A percentile compares a stretch with the other conserved stretches of the same genome.
Conservation (phyloP, 2,888 invertebrate species). For the Heliothis peltigera region DNA sequence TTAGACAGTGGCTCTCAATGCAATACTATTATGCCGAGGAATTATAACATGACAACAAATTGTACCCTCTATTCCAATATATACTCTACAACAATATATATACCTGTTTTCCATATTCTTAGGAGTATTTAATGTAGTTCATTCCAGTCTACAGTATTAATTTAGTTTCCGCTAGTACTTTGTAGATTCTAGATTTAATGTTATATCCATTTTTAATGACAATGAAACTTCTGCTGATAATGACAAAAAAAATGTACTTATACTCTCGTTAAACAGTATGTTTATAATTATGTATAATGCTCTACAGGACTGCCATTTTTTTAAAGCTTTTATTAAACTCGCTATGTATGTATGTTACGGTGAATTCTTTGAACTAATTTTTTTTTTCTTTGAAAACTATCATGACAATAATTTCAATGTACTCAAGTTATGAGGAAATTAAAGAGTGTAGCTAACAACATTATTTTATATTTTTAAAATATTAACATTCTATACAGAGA, state of each 20-base stretch:
- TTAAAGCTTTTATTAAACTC: no score
- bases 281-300: neutral
- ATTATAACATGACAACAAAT: conserved; percentile 30
- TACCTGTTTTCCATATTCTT: conserved; percentile 2
- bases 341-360: no score
- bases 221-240: no score
- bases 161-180: conserved; percentile 1
- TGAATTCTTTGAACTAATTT: no score
- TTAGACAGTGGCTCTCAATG: conserved; percentile 11
- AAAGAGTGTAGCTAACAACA: conserved; percentile 45
- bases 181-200: neutral
- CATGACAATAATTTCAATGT: neutral
- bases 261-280: neutral
- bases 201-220: no score
- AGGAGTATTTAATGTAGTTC: conserved; percentile 2
- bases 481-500: conserved; percentile 15
- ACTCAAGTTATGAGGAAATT: conserved; percentile 10
- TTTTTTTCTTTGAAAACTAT: neutral
- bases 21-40: conserved; percentile 24
- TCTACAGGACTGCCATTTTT: neutral
- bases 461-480: conserved; percentile 30
- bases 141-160: conserved; percentile 11
- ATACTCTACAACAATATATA: no score
- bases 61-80: neutral
- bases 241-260: no score